Conservation (phyloP, 2,113 vertebrate genomes). For the Acinonyx jubatus region DNA sequence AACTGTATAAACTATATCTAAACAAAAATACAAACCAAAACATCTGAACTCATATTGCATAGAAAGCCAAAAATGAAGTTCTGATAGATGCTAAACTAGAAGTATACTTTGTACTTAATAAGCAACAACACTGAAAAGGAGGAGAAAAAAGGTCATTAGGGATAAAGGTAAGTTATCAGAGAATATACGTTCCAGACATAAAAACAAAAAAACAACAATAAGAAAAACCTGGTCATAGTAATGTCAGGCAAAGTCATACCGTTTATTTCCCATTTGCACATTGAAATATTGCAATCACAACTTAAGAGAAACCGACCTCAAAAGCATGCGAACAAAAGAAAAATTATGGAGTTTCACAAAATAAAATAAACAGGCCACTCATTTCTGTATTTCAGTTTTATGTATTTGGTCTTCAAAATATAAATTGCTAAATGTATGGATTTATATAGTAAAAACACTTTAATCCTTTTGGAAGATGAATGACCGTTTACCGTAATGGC, state of each 20-base stretch:
- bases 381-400: slow-evolving; percentile 3
- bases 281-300: slow-evolving; percentile 25
- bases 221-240: slow-evolving; percentile 3
- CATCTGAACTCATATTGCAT: not conserved
- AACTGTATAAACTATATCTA: not conserved
- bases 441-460: not conserved
- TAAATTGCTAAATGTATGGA: slow-evolving; percentile 46
- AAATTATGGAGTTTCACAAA: slow-evolving; percentile 52
- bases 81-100: slow-evolving; percentile 7
- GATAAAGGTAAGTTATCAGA: not conserved
- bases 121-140: not conserved
- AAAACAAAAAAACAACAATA: not conserved
- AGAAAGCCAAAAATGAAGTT: slow-evolving; percentile 43
- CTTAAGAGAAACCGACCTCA: not conserved
- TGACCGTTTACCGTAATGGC: not conserved
- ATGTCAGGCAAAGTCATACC: not conserved
- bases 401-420: slow-evolving; percentile 44
- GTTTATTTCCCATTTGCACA: not conserved
- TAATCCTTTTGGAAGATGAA: slow-evolving; percentile 6
- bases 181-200: not conserved
- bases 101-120: slow-evolving; percentile 5
- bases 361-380: slow-evolving; percentile 62
- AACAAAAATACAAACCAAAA: slow-evolving; percentile 46
- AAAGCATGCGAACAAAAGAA: slow-evolving; percentile 24
- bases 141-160: not conserved